These are phyloP conservation scores for Cryptotis parvus DNA, from an alignment of 2,113 vertebrate species.

Conservation along the genomic window DNA sequence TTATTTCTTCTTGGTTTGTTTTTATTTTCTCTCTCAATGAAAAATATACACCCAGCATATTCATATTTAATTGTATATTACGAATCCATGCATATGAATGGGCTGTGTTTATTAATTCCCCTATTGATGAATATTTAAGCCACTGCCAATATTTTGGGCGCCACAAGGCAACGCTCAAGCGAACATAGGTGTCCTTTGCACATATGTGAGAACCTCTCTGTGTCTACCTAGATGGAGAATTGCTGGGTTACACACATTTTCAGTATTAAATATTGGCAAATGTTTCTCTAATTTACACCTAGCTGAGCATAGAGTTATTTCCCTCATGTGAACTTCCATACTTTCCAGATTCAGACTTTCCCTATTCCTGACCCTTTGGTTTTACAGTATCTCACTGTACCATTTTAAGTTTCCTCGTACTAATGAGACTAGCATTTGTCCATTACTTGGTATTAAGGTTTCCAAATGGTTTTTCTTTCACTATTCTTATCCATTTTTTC, in stretches of 20 bases:
- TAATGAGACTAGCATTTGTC: constrained; percentile 34
- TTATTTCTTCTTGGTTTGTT: constrained; percentile 10
- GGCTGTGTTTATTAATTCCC: constrained; percentile 52
- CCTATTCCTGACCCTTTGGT: constrained; percentile 44
- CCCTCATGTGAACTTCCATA: constrained; percentile 33
- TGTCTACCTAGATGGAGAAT: constrained; percentile 15
- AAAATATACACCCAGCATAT: constrained; percentile 59
- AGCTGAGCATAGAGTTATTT: constrained; percentile 31
- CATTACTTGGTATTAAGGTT: constrained; percentile 34
- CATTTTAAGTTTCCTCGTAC: constrained; percentile 69
- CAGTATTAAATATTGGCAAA: constrained; percentile 50
- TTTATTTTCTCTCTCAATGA: constrained; percentile 59
- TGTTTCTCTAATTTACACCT: constrained; percentile 37
- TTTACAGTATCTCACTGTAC: constrained; percentile 50
- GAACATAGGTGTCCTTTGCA: constrained; percentile 32
- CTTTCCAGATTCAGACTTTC: constrained; percentile 62
- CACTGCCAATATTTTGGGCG: constrained; percentile 57
- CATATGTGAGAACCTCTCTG: constrained; percentile 55
- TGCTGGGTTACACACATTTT: constrained; percentile 58
- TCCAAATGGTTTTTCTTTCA: constrained; percentile 48
- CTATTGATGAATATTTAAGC: constrained; percentile 61
- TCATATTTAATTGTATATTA: constrained; percentile 69
- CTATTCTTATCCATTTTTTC: constrained; percentile 40
- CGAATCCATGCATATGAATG: constrained; percentile 61
- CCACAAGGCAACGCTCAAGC: constrained; percentile 8